Conservation (phyloP, 2,888 invertebrate genomes). For the Boloria selene region DNA sequence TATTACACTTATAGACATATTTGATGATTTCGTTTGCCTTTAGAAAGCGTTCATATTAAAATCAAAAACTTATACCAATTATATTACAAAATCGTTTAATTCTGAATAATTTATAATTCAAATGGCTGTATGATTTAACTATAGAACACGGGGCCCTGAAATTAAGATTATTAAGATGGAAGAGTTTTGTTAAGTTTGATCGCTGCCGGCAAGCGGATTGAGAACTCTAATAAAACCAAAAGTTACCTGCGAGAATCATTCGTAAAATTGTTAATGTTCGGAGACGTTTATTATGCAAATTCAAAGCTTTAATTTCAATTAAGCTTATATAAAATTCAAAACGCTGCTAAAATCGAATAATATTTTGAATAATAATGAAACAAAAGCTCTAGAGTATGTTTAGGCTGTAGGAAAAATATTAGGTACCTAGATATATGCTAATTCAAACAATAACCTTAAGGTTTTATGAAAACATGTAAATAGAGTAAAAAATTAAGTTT, state of each 20-base stretch:
- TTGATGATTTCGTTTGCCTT: too few species aligned
- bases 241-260: constrained; percentile 20
- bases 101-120: constrained; percentile 32
- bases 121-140: constrained; percentile 32
- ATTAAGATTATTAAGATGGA: constrained; percentile 30
- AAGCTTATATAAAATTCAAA: constrained; percentile 25
- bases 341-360: constrained; percentile 16
- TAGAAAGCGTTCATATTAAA: too few species aligned
- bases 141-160: constrained; percentile 30
- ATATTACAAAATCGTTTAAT: neutral
- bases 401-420: neutral
- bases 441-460: too few species aligned
- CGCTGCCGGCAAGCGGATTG: constrained; percentile 26
- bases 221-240: constrained; percentile 13
- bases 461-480: too few species aligned
- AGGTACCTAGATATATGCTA: too few species aligned
- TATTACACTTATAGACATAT: too few species aligned
- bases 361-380: constrained; percentile 6
- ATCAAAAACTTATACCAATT: neutral
- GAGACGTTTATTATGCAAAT: constrained; percentile 24
- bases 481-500: too few species aligned
- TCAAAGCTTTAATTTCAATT: constrained; percentile 25
- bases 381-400: neutral
- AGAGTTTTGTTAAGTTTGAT: constrained; percentile 36
- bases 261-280: constrained; percentile 22